Percentiles rank a stretch among this genome's conserved stretches.
phyloP scores from a whole-genome alignment of 2,113 vertebrate species.

The Microtus pennsylvanicus region DNA sequence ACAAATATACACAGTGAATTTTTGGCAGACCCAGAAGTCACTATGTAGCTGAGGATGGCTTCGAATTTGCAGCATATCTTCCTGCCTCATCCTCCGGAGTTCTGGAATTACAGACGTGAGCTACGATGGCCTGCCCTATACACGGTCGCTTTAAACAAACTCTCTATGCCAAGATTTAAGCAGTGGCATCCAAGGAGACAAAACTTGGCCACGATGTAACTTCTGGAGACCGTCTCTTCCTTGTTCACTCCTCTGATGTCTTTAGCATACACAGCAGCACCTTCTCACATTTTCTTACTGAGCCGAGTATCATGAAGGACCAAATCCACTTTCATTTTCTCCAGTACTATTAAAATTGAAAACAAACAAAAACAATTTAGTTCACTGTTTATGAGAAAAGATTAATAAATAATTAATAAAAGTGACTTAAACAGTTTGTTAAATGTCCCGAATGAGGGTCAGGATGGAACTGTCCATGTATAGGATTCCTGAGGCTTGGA shows the following conservation, averaged over 20 bases:
- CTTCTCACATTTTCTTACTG: constrained; percentile 33
- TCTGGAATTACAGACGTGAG: not conserved
- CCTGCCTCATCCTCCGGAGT: too few relatives aligned
- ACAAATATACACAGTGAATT: constrained; percentile 48
- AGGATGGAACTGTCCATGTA: not conserved
- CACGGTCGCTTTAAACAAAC: constrained; percentile 63
- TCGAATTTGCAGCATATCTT: not conserved
- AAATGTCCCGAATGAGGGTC: not conserved
- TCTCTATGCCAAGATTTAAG: constrained; percentile 7
- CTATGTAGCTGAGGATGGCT: not conserved
- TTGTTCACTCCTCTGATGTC: constrained; percentile 31
- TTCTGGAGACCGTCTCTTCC: constrained; percentile 42
- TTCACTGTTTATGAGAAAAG: constrained; percentile 31
- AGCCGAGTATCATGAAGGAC: not conserved
- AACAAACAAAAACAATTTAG: constrained; percentile 57
- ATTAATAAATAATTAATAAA: constrained; percentile 9
- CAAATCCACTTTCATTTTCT: constrained; percentile 85
- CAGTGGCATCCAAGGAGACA: constrained; percentile 38
- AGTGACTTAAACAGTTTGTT: not conserved
- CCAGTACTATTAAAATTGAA: constrained; percentile 87
- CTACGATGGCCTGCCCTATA: not conserved
- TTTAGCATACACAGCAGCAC: constrained; percentile 9
- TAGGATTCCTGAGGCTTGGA: not conserved
- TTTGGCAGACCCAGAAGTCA: not conserved
- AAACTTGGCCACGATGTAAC: too few relatives aligned